Conservation (phyloP, 2,113 vertebrate genomes). For the Porphyrio hochstetteri region DNA sequence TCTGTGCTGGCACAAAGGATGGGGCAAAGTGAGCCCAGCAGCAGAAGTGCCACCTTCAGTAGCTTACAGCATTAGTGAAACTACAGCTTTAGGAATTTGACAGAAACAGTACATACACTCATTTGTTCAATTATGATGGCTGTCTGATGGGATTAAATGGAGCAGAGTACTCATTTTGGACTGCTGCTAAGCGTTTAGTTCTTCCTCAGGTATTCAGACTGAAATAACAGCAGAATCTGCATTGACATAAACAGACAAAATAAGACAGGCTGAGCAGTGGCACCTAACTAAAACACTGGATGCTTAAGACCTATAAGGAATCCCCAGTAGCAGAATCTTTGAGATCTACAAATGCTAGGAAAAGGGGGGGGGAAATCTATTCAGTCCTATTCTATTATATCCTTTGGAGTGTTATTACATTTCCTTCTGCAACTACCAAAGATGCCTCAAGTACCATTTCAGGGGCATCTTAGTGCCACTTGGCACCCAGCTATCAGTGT, state of each 20-base stretch:
- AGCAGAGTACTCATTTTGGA: not conserved
- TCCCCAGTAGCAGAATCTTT: not conserved
- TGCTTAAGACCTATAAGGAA: not conserved
- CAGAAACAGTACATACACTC: not conserved
- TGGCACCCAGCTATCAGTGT: not conserved
- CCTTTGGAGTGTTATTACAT: not conserved
- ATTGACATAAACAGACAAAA: not conserved
- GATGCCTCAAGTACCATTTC: not conserved
- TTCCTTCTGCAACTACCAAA: not conserved
- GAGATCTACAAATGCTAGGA: not conserved
- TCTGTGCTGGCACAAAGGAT: not conserved
- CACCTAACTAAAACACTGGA: not conserved
- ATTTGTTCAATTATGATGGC: not conserved
- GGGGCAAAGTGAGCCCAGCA: not conserved
- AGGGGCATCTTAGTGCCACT: not conserved
- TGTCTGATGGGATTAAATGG: not conserved
- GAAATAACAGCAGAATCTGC: not conserved
- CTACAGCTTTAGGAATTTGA: not conserved
- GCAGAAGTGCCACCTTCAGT: not conserved
- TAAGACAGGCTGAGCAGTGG: not conserved
- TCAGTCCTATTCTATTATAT: not conserved
- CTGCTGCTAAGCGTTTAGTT: not conserved
- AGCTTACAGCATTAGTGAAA: not conserved
- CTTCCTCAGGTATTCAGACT: not conserved
- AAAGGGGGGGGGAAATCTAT: not conserved